phyloP scores from a whole-genome alignment of 1,140 invertebrate species.

The Wasmannia auropunctata region DNA sequence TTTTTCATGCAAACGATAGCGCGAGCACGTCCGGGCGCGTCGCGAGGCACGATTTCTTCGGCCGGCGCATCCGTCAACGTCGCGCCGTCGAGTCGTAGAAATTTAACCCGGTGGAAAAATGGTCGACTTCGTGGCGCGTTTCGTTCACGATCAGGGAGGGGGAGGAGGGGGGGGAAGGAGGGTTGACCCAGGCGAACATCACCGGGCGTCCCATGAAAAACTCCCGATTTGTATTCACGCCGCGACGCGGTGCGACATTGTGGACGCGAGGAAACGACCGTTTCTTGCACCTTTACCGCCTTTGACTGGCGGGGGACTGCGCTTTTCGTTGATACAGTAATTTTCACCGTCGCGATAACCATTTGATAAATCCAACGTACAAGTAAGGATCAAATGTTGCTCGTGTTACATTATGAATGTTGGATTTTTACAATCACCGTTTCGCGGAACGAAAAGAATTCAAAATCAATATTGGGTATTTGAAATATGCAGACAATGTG shows the following conservation, averaged over 20 bases:
- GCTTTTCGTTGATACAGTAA: slow-evolving; percentile 7
- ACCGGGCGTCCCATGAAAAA: slow-evolving; percentile 72
- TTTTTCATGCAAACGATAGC: slow-evolving; percentile 77
- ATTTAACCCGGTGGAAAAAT: slow-evolving; percentile 81
- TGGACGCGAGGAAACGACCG: slow-evolving; percentile 72
- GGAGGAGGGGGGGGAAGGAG: background rate
- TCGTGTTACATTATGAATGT: slow-evolving; percentile 1
- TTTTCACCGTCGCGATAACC: background rate
- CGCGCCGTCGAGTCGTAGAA: slow-evolving; percentile 80
- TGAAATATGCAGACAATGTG: slow-evolving; percentile 11
- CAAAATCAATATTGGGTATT: slow-evolving; percentile 37
- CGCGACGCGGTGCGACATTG: slow-evolving; percentile 74
- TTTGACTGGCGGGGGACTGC: background rate
- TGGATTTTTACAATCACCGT: background rate
- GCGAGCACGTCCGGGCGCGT: slow-evolving; percentile 56
- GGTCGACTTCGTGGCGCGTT: slow-evolving; percentile 69
- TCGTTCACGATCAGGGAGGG: slow-evolving; percentile 51
- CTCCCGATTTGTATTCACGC: slow-evolving; percentile 81
- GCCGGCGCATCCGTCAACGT: slow-evolving; percentile 83
- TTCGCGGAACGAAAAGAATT: slow-evolving; percentile 7
- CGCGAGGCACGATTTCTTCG: slow-evolving; percentile 79
- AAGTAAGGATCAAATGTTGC: background rate
- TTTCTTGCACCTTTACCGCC: slow-evolving; percentile 63
- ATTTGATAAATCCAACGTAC: background rate
- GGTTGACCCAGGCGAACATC: slow-evolving; percentile 53